A percentile compares a stretch with the other conserved stretches of the same genome.
These are phyloP conservation scores for Hydriomena furcata DNA, from an alignment of 2,888 invertebrate species.

Conservation along the genomic window DNA sequence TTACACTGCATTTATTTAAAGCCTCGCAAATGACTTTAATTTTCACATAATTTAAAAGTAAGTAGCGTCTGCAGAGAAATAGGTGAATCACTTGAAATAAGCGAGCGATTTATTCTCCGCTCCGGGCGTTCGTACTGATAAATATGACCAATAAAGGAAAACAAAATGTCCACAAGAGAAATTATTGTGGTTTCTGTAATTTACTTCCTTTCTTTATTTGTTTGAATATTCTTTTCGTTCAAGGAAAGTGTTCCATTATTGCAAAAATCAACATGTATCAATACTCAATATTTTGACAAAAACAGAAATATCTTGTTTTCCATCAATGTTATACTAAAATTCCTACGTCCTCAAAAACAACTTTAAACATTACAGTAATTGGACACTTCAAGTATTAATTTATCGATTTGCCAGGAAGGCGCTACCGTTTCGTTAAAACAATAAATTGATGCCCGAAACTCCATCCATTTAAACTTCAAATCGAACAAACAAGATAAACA, in stretches of 20 bases:
- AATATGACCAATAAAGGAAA: constrained; percentile 75
- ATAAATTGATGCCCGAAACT: constrained; percentile 20
- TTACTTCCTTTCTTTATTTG: constrained; percentile 52
- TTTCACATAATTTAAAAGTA: constrained; percentile 30
- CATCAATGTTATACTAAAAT: no score
- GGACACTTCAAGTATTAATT: no score
- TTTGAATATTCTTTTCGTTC: constrained; percentile 40
- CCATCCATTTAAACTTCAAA: constrained; percentile 12
- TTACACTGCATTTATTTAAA: constrained; percentile 23
- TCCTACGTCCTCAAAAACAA: no score
- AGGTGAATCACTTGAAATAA: constrained; percentile 57
- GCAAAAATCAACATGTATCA: no score
- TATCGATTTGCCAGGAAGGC: no score
- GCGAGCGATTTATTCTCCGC: constrained; percentile 63
- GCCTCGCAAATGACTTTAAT: constrained; percentile 28
- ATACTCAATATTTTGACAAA: no score
- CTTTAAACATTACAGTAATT: no score
- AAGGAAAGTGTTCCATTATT: constrained; percentile 29
- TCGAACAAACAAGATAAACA: constrained; percentile 22
- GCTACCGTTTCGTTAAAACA: constrained; percentile 12
- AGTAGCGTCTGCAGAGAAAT: constrained; percentile 40
- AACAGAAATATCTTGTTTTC: no score
- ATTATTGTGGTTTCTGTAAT: constrained; percentile 63
- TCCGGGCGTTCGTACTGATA: constrained; percentile 64
- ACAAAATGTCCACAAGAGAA: constrained; percentile 71